Percentiles rank a stretch among this genome's conserved stretches.
Evolutionary conservation across 1,140 invertebrate genomes (phyloP).

Genomic region (Acyrthosiphon pisum): DNA sequence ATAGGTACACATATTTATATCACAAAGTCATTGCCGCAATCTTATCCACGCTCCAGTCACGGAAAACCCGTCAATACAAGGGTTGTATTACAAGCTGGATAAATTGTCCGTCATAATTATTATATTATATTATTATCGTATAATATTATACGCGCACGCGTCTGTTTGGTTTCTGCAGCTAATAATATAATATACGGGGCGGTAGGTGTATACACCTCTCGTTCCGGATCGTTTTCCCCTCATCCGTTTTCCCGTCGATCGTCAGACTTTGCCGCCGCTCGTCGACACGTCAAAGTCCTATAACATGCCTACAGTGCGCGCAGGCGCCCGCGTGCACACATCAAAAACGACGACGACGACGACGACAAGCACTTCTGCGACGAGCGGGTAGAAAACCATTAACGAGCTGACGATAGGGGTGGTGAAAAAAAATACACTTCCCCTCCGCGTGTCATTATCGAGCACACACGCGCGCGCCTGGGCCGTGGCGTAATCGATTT

Average conservation of each 20-base stretch:
- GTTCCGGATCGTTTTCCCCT: background rate
- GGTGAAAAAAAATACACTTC: constrained; percentile 4
- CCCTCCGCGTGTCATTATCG: constrained; percentile 28
- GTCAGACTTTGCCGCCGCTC: background rate
- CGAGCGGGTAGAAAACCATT: constrained; percentile 34
- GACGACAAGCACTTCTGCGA: background rate
- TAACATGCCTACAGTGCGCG: background rate
- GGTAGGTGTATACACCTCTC: background rate
- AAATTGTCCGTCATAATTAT: constrained; percentile 29
- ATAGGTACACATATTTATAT: no score
- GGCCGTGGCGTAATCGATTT: constrained; percentile 25
- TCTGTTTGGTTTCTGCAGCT: background rate
- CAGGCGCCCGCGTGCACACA: background rate
- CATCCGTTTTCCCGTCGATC: background rate
- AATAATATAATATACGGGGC: background rate
- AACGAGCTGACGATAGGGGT: constrained; percentile 66
- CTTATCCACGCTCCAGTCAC: background rate
- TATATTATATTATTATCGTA: background rate
- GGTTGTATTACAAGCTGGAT: background rate
- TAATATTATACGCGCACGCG: background rate
- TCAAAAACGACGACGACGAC: constrained; percentile 1
- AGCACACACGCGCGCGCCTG: background rate
- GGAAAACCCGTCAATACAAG: background rate
- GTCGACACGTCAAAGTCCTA: background rate
- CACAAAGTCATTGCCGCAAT: background rate